Evolutionary conservation across 2,113 vertebrate species (phyloP), one percentile per base, ranked within the genome.

Genomic region (Notarius quadriscutis): DNA sequence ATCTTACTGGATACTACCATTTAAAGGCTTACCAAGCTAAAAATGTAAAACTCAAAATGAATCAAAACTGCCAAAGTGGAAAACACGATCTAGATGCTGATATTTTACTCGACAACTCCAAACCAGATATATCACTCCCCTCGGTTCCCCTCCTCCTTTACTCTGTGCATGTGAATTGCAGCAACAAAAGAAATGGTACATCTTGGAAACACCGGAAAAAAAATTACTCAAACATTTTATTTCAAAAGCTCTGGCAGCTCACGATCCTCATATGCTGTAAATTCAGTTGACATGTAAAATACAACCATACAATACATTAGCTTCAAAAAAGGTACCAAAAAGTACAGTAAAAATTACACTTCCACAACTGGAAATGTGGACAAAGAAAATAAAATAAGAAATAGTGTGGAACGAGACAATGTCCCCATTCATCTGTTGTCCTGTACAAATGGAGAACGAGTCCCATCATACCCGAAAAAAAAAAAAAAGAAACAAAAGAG

Each of bases 291-390:
- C 97, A 98, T 98, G 97, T 98, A 99, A 99, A 99, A 99, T 99
- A 99, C 95, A 96, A 96, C 97, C 98, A 98, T 98, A 99, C 98
- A 98, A 98, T 99, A 99, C 97, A 99, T 98, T 99, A 99, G 97
- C 98, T 98, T 99, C 97, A 98, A 98, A 97, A 89, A 97, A 98
- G 98, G 98, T 99, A 99, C 98, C 97, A 99, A 99, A 99, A 99
- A 99, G 97, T 99, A 99, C 97, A 99, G 98, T 99, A 99, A 99
- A 99, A 99, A 99, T 99, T 97, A 98, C 98, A 99, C 98, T 99
- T 99, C 98, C 98, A 91, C 96, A 94, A 94, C 95, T 97, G 98
- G 98, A 99, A 99, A 99, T 99, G 98, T 98, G 91, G 90, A 97
- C 96, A 90, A 87, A 87, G 96, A 96, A 97, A 97, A 98, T 96